Evolutionary conservation across 2,113 vertebrate genomes (phyloP).

Genomic region (Odontophorus gujanensis): DNA sequence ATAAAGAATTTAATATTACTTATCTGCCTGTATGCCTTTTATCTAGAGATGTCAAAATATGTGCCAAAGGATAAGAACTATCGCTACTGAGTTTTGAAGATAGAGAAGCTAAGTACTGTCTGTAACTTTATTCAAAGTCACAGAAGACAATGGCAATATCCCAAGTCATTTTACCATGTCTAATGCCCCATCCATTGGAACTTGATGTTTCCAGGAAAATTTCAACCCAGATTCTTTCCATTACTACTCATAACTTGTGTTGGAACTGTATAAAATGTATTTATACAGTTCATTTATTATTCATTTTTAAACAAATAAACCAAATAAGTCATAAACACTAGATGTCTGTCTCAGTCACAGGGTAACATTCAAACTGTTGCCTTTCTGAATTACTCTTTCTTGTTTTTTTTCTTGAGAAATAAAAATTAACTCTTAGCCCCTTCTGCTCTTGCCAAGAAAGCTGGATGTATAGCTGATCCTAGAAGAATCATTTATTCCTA

Average conservation of each 20-base stretch:
- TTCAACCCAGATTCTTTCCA: neutral
- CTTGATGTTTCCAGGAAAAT: neutral
- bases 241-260: neutral
- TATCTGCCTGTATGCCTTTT: conserved; percentile 32
- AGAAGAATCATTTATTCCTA: conserved; percentile 3
- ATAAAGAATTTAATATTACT: conserved; percentile 40
- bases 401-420: neutral
- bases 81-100: neutral
- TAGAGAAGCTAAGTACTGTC: neutral
- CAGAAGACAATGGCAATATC: neutral
- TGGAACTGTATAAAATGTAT: too few species aligned
- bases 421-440: neutral
- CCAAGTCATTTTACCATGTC: neutral
- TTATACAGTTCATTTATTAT: too few species aligned
- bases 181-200: neutral
- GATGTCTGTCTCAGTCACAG: neutral
- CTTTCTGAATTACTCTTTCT: neutral
- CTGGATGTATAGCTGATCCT: neutral
- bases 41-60: conserved; percentile 50
- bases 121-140: conserved; percentile 25
- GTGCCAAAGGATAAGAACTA: neutral
- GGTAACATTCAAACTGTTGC: conserved; percentile 13
- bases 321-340: neutral
- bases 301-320: neutral
- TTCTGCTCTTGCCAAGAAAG: neutral